These are phyloP conservation scores for Seriola rivoliana DNA, from an alignment of 2,113 vertebrate genomes.

Conservation along the genomic window DNA sequence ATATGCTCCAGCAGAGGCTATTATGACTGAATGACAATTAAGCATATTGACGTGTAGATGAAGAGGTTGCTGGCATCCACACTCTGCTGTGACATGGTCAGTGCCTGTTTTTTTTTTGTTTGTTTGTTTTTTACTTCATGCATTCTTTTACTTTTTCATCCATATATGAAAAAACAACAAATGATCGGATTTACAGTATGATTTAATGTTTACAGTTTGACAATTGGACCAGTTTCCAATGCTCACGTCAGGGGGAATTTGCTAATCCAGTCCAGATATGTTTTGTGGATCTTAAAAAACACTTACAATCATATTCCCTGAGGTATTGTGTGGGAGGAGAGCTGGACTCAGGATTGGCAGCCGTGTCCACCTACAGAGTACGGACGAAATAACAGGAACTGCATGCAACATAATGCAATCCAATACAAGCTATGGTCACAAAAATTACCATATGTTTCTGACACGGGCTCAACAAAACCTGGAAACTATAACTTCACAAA, in stretches of 20 bases:
- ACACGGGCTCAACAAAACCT: background rate
- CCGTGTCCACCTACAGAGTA: constrained; percentile 23
- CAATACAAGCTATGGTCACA: background rate
- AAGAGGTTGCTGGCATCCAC: constrained; percentile 7
- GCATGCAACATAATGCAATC: background rate
- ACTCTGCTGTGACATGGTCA: background rate
- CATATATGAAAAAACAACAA: background rate
- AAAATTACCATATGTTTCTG: background rate
- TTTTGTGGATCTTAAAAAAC: background rate
- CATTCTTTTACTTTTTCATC: background rate
- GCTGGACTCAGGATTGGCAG: constrained; percentile 13
- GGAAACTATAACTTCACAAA: background rate
- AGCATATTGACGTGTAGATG: constrained; percentile 6
- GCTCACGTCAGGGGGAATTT: constrained; percentile 10
- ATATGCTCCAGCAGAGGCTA: constrained; percentile 20
- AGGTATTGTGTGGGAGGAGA: constrained; percentile 17
- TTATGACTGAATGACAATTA: constrained; percentile 60
- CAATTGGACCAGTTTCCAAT: background rate
- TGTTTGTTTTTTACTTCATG: background rate
- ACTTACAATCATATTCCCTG: background rate
- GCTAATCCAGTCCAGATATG: constrained; percentile 3
- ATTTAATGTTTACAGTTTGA: background rate
- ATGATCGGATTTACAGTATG: background rate
- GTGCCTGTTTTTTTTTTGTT: background rate
- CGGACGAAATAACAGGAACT: constrained; percentile 8